A percentile compares a stretch with the other conserved stretches of the same genome.
These are phyloP conservation scores for Lophius americanus DNA, from an alignment of 2,797 vertebrate genomes.

Conservation along the genomic window DNA sequence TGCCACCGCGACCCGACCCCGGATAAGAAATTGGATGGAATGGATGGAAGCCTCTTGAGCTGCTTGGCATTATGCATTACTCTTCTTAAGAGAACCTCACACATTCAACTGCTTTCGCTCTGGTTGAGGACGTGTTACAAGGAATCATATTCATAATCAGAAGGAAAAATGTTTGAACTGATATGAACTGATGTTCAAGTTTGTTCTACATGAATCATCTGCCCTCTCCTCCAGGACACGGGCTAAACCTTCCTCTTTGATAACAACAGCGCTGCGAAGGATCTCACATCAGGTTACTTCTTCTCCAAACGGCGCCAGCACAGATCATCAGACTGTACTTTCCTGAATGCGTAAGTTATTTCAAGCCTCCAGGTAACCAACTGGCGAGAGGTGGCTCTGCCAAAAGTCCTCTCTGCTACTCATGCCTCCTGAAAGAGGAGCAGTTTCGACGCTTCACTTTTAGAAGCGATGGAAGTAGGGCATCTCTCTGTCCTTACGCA, in stretches of 20 bases:
- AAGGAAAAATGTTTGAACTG: slow-evolving; percentile 12
- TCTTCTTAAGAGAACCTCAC: slow-evolving; percentile 18
- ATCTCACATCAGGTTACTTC: slow-evolving; percentile 32
- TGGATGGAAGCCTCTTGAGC: slow-evolving; percentile 5
- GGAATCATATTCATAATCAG: slow-evolving; percentile 20
- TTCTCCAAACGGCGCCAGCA: slow-evolving; percentile 43
- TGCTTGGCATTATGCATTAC: slow-evolving; percentile 24
- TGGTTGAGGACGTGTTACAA: slow-evolving; percentile 19
- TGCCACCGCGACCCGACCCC: too few relatives aligned
- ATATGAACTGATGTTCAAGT: slow-evolving; percentile 15
- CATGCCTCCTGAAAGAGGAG: slow-evolving; percentile 52
- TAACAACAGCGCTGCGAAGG: slow-evolving; percentile 28
- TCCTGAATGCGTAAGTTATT: slow-evolving; percentile 46
- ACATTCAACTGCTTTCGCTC: slow-evolving; percentile 11
- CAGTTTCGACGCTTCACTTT: slow-evolving; percentile 48
- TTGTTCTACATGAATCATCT: slow-evolving; percentile 8
- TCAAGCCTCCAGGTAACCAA: slow-evolving; percentile 51
- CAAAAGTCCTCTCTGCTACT: slow-evolving; percentile 48
- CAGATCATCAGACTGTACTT: slow-evolving; percentile 53
- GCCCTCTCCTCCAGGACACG: slow-evolving; percentile 13
- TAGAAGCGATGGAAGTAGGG: slow-evolving; percentile 56
- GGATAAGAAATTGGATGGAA: too few relatives aligned
- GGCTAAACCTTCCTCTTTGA: slow-evolving; percentile 20
- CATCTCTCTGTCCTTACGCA: slow-evolving; percentile 47
- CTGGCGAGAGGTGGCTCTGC: slow-evolving; percentile 38